A percentile compares a stretch with the other conserved stretches of the same genome.
phyloP scores from a whole-genome alignment of 2,797 vertebrate species.

The Corythornis leucogaster region DNA sequence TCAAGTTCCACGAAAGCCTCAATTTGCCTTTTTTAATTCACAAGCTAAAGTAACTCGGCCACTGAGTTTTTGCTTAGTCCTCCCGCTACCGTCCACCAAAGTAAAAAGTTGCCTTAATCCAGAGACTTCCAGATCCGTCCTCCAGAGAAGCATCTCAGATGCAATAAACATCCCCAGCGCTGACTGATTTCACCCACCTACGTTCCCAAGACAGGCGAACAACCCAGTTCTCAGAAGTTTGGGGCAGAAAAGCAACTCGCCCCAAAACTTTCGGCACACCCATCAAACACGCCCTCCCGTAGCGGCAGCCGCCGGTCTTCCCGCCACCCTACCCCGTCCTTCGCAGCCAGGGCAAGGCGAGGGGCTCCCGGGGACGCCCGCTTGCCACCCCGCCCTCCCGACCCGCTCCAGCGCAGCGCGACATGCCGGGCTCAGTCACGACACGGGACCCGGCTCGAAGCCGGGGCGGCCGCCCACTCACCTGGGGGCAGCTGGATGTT shows the following conservation, averaged over 20 bases:
- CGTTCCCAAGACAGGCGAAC: fast-evolving
- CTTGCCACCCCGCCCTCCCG: background rate
- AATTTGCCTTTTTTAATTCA: fast-evolving
- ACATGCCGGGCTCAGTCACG: background rate
- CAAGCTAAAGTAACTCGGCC: background rate
- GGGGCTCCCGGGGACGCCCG: background rate
- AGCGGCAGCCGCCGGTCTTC: background rate
- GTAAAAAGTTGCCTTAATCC: background rate
- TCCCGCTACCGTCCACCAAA: background rate
- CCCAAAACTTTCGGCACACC: background rate
- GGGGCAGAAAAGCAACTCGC: background rate
- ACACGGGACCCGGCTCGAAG: background rate
- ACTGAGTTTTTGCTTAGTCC: background rate
- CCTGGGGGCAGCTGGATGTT: constrained; percentile 79
- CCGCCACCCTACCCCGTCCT: background rate
- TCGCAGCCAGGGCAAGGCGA: background rate
- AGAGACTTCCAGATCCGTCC: constrained; percentile 40
- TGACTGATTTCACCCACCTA: fast-evolving
- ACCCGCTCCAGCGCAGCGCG: background rate
- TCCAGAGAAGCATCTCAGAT: background rate
- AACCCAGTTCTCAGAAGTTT: fast-evolving
- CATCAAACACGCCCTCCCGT: background rate
- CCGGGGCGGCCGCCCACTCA: constrained; percentile 26
- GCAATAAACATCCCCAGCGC: background rate
- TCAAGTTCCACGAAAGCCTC: background rate